Conservation (phyloP, 2,797 vertebrate genomes). For the Microcaecilia unicolor region DNA sequence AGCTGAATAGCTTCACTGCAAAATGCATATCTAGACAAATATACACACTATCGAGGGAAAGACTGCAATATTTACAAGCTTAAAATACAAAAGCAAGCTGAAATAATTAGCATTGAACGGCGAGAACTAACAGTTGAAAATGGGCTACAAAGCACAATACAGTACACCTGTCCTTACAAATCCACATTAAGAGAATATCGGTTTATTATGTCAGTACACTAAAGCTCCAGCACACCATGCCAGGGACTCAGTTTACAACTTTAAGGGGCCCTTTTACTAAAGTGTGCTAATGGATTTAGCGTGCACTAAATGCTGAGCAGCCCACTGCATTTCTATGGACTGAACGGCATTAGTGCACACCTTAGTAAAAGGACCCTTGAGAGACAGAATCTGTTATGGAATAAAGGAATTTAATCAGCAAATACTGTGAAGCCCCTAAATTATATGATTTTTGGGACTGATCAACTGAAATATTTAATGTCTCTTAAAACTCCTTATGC, state of each 20-base stretch:
- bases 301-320: too few species aligned
- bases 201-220: slow-evolving; percentile 36
- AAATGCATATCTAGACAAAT: slow-evolving; percentile 62
- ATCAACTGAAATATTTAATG: slow-evolving; percentile 16
- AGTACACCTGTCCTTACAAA: slow-evolving; percentile 50
- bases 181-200: slow-evolving; percentile 43
- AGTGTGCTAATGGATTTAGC: too few species aligned
- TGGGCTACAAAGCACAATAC: slow-evolving; percentile 63
- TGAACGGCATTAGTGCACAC: too few species aligned
- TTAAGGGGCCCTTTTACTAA: too few species aligned
- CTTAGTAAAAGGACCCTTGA: too few species aligned
- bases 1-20: slow-evolving; percentile 57
- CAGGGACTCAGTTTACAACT: slow-evolving; percentile 21
- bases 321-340: too few species aligned
- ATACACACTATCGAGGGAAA: slow-evolving; percentile 70
- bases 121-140: slow-evolving; percentile 67
- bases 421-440: slow-evolving; percentile 35
- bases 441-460: slow-evolving; percentile 14
- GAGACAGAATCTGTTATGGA: slow-evolving; percentile 26
- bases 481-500: slow-evolving; percentile 17
- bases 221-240: slow-evolving; percentile 30
- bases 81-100: slow-evolving; percentile 70
- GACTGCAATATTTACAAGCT: slow-evolving; percentile 73
- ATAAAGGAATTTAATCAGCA: slow-evolving; percentile 26
- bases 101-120: slow-evolving; percentile 59